Evolutionary conservation across 2,113 vertebrate species (phyloP), one percentile per base, ranked within the genome.

Genomic region (Prunella himalayana): DNA sequence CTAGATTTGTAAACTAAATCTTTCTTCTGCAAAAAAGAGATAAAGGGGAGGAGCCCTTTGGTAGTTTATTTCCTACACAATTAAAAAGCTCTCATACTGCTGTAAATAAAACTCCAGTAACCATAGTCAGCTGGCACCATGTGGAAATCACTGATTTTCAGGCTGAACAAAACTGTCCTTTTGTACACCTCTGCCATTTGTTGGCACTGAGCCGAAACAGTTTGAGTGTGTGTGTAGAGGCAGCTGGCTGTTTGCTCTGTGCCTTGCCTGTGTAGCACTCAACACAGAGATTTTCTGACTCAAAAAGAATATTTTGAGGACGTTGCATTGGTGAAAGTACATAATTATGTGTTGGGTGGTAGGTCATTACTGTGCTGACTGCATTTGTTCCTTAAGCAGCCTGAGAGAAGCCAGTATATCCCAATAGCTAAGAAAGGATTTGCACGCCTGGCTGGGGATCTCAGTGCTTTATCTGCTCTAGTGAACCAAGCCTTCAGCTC

Each of bases 381-480:
- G 87, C 51, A 83, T 94, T 94, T 96, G 75, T 86, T 69, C 82
- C 83, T 96, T 93, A 94, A 94, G 82, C 92, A 96, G 90, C 76
- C 64, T 15, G 60, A 92, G 56, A 94, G 86, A 96, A 96, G 94
- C 90, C 94, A 82, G 50, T 90, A 80, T 85, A 96, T 96, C 94
- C 93, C 87, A 80, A 91, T 41, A 88, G 93, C 93, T 93, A 93
- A 95, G 96, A 90, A 95, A 94, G 88, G 96, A 95, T 96, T 96
- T 96, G 85, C 76, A 95, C n/a, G 85, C 94, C 68, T 93, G 88
- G 47, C 85, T 93, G 85, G 60, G 72, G 69, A 96, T 96, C 92
- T 94, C 85, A 71, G 90, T 86, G 88, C 51, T 93, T 96, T 96
- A 96, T 94, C 68, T 94, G 88, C 93, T 95, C 93, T 93, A 96